These are phyloP conservation scores for Chiroxiphia lanceolata DNA, from an alignment of 2,797 vertebrate species.

Conservation along the genomic window DNA sequence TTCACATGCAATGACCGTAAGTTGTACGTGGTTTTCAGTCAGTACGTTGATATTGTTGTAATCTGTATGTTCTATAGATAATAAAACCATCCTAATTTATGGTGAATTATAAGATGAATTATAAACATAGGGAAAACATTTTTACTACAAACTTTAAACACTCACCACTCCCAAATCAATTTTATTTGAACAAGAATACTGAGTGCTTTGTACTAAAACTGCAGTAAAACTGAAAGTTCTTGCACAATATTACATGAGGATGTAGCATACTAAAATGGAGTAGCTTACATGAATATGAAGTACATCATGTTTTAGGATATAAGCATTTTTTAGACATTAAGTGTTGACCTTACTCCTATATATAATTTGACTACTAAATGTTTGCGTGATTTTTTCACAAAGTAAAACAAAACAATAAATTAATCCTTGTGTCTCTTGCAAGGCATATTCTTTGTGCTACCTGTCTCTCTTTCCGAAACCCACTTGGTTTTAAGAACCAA, in stretches of 20 bases:
- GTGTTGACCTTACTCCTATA: background rate
- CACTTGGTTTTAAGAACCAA: background rate
- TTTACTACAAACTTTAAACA: background rate
- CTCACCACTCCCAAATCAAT: background rate
- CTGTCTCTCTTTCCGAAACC: background rate
- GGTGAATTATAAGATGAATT: background rate
- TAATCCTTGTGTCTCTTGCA: background rate
- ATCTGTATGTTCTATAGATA: background rate
- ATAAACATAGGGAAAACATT: background rate
- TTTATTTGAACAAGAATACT: background rate
- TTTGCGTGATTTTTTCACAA: background rate
- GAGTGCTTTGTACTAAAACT: background rate
- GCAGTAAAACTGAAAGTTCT: background rate
- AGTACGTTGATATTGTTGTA: background rate
- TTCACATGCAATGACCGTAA: background rate
- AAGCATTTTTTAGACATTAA: background rate
- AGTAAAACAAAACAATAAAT: background rate
- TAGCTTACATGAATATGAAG: background rate
- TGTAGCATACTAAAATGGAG: background rate
- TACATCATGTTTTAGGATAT: background rate
- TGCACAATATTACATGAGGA: background rate
- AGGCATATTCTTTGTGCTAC: background rate
- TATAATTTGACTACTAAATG: background rate
- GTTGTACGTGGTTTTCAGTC: background rate
- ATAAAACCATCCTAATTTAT: background rate